Evolutionary conservation across 2,888 invertebrate species (phyloP).

Genomic region (Rhimphoctona megacephalus): DNA sequence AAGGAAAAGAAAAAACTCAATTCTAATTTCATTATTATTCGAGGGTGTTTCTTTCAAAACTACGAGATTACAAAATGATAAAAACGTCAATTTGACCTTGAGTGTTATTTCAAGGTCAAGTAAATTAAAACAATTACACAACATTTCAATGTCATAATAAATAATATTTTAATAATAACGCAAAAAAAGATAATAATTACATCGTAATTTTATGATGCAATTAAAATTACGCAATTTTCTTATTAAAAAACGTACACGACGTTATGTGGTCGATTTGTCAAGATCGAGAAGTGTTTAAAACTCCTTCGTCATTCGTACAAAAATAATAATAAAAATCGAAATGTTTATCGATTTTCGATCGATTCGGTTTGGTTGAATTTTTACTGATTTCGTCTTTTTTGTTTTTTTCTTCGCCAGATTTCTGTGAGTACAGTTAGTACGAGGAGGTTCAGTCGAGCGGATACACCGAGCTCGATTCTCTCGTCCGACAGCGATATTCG

Average conservation of each 20-base stretch:
- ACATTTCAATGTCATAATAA: neutral
- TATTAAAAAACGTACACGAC: neutral
- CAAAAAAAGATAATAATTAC: neutral
- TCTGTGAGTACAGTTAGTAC: slow-evolving; percentile 86
- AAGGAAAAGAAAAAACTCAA: slow-evolving; percentile 5
- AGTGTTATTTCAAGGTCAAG: neutral
- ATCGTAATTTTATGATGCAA: neutral
- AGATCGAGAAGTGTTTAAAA: neutral
- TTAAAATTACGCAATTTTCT: neutral
- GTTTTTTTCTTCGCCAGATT: slow-evolving; percentile 83
- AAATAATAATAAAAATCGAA: neutral
- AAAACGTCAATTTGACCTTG: neutral
- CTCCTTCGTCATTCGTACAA: neutral
- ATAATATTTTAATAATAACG: neutral
- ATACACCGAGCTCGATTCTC: slow-evolving; percentile 91
- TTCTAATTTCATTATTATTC: neutral
- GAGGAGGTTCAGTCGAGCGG: slow-evolving; percentile 85
- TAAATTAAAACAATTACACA: neutral
- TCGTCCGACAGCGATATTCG: slow-evolving; percentile 96
- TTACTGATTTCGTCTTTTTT: neutral
- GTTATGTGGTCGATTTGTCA: neutral
- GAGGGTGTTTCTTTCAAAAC: neutral
- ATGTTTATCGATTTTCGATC: neutral
- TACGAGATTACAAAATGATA: neutral
- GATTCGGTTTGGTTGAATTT: neutral